Base-by-base conservation (phyloP, 1,140 invertebrate genomes). In the Brachionus plicatilis region DNA sequence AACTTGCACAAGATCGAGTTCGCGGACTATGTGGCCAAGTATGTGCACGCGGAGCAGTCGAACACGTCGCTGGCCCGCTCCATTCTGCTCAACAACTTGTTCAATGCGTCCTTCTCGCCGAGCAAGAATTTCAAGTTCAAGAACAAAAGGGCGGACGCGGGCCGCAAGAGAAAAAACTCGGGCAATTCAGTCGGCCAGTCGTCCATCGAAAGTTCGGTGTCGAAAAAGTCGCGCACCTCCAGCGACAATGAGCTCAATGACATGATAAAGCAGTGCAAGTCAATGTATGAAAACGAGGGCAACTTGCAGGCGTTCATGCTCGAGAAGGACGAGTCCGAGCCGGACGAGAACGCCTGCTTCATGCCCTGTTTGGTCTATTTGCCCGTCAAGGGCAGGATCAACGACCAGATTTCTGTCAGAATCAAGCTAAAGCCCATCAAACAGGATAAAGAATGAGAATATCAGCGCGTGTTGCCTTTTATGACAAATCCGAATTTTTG, bases 341-440 rank as follows among this genome's bases (percentile, higher is more conserved):
- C 29, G 7, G 29, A 60, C 29, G 14, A 20, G 20, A 41, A 60
- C 29, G 43, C 41, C 24, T 37, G 47, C 12, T 80, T 80, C 37
- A 60, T 65, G 29, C 76, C 76, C n/a, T 80, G 76, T 43, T 41
- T 80, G 53, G 53, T 80, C n/a, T 80, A 80, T 24, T 80, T 80
- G 37, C 76, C 76, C 8, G 76, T 80, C 37, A 60, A 41, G 29
- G 50, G 50, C 37, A 33, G 33, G 20, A 60, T 80, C n/a, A 80
- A 60, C 17, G 29, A 80, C 29, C 76, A 80, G 60, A 60, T 80
- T 9, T 60, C 50, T 14, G 29, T 80, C 17, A 60, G 53, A 8
- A 60, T 80, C n/a, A 80, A 60, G 37, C 53, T 80, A 20, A 80
- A 60, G 53, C 76, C 76, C 27, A 56, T 80, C 43, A 29, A 76